phyloP scores from a whole-genome alignment of 1,140 invertebrate genomes.

The Leptonema lineaticorne region DNA sequence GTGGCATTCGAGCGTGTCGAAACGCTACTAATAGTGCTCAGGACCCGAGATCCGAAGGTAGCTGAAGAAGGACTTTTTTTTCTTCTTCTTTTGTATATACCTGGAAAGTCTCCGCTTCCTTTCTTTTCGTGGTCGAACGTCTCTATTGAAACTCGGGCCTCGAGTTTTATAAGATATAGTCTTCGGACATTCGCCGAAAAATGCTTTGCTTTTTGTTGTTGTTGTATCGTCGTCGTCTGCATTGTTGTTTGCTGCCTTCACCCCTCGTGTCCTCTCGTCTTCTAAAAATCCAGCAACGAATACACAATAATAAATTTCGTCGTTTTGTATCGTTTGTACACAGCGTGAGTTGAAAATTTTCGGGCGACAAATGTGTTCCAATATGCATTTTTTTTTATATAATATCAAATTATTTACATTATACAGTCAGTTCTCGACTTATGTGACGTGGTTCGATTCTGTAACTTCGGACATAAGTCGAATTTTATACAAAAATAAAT shows the following conservation, averaged over 20 bases:
- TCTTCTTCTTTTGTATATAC: neutral
- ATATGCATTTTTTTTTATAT: no score
- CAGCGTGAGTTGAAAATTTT: no score
- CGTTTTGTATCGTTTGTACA: no score
- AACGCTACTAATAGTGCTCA: conserved; percentile 14
- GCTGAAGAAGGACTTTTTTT: neutral
- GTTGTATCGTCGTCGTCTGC: no score
- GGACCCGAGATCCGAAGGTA: neutral
- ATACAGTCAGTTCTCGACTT: no score
- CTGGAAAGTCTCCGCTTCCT: no score
- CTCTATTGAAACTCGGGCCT: neutral
- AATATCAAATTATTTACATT: no score
- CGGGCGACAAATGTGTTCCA: no score
- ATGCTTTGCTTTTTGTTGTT: conserved; percentile 14
- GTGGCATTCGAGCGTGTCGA: neutral
- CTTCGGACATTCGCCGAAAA: conserved; percentile 1
- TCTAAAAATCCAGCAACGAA: no score
- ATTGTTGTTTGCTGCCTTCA: neutral
- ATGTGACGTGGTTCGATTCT: no score
- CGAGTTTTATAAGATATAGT: neutral
- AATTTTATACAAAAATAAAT: no score
- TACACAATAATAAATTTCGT: neutral
- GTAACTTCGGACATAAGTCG: no score
- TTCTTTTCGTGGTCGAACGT: neutral
- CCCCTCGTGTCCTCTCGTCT: neutral